Evolutionary conservation across 2,797 vertebrate species (phyloP).

Genomic region (Chromobotia macracanthus): DNA sequence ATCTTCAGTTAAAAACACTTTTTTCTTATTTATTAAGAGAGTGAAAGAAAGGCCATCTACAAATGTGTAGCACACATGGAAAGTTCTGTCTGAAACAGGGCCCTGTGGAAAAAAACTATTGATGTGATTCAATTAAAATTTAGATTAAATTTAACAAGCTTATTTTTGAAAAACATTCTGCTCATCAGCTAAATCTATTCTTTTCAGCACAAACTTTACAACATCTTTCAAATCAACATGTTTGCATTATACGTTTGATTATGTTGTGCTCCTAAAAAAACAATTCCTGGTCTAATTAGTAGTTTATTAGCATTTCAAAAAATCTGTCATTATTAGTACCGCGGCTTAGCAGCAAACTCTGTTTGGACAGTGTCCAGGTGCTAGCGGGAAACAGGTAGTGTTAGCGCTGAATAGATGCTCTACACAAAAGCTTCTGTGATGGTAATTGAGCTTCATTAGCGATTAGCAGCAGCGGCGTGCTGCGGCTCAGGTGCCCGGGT

Average conservation of each 20-base stretch:
- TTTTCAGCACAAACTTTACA: too few species aligned
- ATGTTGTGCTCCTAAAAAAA: slow-evolving; percentile 31
- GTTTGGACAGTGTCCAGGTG: slow-evolving; percentile 53
- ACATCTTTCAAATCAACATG: neutral
- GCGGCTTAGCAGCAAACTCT: slow-evolving; percentile 36
- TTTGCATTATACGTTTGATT: neutral
- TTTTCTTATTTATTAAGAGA: too few species aligned
- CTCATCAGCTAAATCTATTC: too few species aligned
- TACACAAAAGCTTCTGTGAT: slow-evolving; percentile 53
- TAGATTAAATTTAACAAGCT: too few species aligned
- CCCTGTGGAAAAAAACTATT: too few species aligned
- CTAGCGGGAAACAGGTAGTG: slow-evolving; percentile 49
- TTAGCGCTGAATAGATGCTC: slow-evolving; percentile 46
- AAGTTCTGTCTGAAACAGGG: too few species aligned
- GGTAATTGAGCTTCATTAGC: slow-evolving; percentile 87
- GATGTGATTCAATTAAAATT: too few species aligned
- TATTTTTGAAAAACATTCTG: too few species aligned
- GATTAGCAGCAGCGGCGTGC: slow-evolving; percentile 53
- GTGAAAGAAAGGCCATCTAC: too few species aligned
- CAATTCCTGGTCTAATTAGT: slow-evolving; percentile 16
- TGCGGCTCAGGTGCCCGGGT: slow-evolving; percentile 68
- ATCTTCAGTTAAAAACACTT: too few species aligned
- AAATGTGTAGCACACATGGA: too few species aligned
- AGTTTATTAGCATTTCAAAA: slow-evolving; percentile 49
- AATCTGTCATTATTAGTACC: slow-evolving; percentile 48